A percentile compares a stretch with the other conserved stretches of the same genome.
Evolutionary conservation across 2,113 vertebrate genomes (phyloP).

Genomic region (Datnioides undecimradiatus): DNA sequence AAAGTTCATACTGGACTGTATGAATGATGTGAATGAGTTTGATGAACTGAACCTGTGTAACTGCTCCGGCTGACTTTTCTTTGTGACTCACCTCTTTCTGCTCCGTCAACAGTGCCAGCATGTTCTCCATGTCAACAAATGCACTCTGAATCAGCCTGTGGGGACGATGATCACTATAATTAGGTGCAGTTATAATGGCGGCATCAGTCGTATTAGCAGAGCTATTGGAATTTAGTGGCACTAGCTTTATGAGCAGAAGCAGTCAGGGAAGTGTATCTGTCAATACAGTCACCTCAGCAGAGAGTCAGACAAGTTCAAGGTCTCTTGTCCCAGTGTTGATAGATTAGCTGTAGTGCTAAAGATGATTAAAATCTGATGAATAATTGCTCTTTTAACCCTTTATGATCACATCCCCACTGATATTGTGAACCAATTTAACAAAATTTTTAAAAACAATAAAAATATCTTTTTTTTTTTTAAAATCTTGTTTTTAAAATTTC

Average conservation of each 20-base stretch:
- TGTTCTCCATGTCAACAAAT: slow-evolving; percentile 79
- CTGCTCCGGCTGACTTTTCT: not conserved
- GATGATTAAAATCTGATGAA: no score
- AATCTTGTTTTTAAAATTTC: no score
- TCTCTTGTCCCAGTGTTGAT: not conserved
- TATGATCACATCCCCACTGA: no score
- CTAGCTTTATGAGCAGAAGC: not conserved
- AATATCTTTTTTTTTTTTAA: no score
- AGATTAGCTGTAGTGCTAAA: no score
- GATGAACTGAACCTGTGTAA: not conserved
- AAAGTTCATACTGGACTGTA: no score
- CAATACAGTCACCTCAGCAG: not conserved
- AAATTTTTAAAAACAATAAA: no score
- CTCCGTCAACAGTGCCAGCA: slow-evolving; percentile 70
- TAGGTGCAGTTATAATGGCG: not conserved
- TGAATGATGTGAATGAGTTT: no score
- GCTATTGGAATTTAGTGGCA: not conserved
- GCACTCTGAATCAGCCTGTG: slow-evolving; percentile 76
- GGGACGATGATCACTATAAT: not conserved
- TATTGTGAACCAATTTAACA: no score
- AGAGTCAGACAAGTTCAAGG: not conserved
- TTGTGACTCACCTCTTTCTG: slow-evolving; percentile 64
- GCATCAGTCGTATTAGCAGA: not conserved
- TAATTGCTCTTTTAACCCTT: no score
- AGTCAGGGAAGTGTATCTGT: not conserved